Evolutionary conservation across 2,888 invertebrate species (phyloP).

Genomic region (Ligdia adustata): DNA sequence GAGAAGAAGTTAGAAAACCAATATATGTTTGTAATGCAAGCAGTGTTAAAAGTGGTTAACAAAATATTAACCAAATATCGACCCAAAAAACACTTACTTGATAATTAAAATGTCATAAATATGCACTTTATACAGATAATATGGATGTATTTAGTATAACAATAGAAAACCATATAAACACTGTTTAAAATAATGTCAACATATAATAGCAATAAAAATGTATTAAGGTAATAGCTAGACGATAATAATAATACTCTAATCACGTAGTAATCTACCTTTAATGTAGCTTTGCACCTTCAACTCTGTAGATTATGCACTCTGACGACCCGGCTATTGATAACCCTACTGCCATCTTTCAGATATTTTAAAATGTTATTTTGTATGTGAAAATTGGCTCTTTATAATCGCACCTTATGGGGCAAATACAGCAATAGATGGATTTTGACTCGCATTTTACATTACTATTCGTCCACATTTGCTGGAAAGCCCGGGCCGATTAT

Average conservation of each 20-base stretch:
- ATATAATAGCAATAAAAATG: constrained; percentile 14
- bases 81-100: constrained; percentile 2
- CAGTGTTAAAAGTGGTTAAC: constrained; percentile 12
- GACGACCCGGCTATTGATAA: constrained; percentile 19
- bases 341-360: constrained; percentile 31
- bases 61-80: constrained; percentile 5
- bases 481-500: constrained; percentile 26
- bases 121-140: constrained; percentile 15
- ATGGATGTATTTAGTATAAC: constrained; percentile 17
- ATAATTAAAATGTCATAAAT: constrained; percentile 7
- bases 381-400: neutral
- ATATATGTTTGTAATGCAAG: too few relatives aligned
- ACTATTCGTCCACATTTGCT: constrained; percentile 28
- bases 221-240: constrained; percentile 17
- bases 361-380: constrained; percentile 1
- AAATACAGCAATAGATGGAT: neutral
- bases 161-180: constrained; percentile 11
- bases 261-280: constrained; percentile 63
- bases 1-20: too few relatives aligned
- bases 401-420: constrained; percentile 1
- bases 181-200: constrained; percentile 14
- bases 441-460: too few relatives aligned
- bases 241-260: constrained; percentile 40
- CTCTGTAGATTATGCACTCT: constrained; percentile 52
- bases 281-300: constrained; percentile 60